phyloP scores from a whole-genome alignment of 1,140 invertebrate species.

The Aethina tumida region DNA sequence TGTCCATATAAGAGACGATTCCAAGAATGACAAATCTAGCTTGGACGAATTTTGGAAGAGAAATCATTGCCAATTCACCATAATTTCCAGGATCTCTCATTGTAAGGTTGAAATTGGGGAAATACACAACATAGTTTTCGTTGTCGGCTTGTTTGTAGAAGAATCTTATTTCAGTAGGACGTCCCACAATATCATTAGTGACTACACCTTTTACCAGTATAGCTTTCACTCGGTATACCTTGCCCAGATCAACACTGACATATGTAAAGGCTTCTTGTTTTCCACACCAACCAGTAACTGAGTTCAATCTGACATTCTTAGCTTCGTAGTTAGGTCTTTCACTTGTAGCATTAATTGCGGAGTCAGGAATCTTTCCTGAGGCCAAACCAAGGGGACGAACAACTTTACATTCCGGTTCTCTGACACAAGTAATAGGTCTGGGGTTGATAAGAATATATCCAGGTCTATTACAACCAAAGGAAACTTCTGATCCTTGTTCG shows the following conservation, averaged over 20 bases:
- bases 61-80: conserved; percentile 91
- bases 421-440: conserved; percentile 79
- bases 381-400: conserved; percentile 84
- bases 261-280: conserved; percentile 92
- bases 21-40: conserved; percentile 87
- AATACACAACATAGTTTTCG: conserved; percentile 93
- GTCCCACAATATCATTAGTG: conserved; percentile 87
- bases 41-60: conserved; percentile 83
- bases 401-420: conserved; percentile 89
- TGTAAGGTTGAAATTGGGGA: conserved; percentile 90
- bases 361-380: conserved; percentile 86
- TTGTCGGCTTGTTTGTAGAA: conserved; percentile 91
- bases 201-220: conserved; percentile 90
- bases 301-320: conserved; percentile 80
- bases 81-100: conserved; percentile 90
- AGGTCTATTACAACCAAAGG: conserved; percentile 79
- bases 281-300: conserved; percentile 91
- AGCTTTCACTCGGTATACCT: conserved; percentile 81
- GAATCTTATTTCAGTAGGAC: conserved; percentile 90
- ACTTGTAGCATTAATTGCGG: conserved; percentile 92
- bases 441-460: conserved; percentile 90
- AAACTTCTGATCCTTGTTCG: conserved; percentile 85
- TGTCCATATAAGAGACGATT: conserved; percentile 93
- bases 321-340: conserved; percentile 87
- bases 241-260: conserved; percentile 86